Evolutionary conservation across 2,797 vertebrate species (phyloP).

Genomic region (Aeoliscus strigatus): DNA sequence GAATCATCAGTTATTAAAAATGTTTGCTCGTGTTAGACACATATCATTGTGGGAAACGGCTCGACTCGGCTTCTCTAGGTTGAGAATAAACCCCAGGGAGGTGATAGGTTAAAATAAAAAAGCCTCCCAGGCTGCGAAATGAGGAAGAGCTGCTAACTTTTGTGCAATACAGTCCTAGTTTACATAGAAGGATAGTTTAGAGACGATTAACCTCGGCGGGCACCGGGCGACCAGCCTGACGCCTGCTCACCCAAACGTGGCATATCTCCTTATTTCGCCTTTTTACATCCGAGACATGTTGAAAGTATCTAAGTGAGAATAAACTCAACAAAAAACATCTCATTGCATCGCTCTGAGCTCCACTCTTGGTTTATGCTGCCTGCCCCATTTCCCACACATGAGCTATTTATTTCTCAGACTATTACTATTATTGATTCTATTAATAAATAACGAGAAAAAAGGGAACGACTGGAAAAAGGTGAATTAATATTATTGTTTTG

Average conservation of each 20-base stretch:
- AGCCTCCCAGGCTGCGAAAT: slow-evolving; percentile 23
- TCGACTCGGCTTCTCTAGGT: slow-evolving; percentile 51
- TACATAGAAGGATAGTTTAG: slow-evolving; percentile 56
- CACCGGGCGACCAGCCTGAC: too few species aligned
- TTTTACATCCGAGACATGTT: slow-evolving; percentile 46
- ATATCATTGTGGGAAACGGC: slow-evolving; percentile 55
- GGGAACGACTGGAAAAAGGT: slow-evolving; percentile 83
- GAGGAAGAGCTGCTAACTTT: slow-evolving; percentile 62
- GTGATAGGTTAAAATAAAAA: slow-evolving; percentile 2
- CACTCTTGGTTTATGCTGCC: slow-evolving; percentile 82
- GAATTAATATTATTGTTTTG: slow-evolving; percentile 77
- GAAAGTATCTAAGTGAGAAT: slow-evolving; percentile 55
- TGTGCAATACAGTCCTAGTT: slow-evolving; percentile 75
- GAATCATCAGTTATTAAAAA: slow-evolving; percentile 58
- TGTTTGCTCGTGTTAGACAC: slow-evolving; percentile 56
- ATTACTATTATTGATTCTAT: slow-evolving; percentile 76
- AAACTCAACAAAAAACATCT: slow-evolving; percentile 65
- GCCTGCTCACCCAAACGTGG: slow-evolving; percentile 27
- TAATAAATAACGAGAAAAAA: slow-evolving; percentile 81
- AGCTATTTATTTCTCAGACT: slow-evolving; percentile 82
- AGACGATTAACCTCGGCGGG: too few species aligned
- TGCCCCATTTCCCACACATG: slow-evolving; percentile 76
- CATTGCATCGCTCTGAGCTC: slow-evolving; percentile 72
- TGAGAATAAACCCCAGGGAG: slow-evolving; percentile 10
- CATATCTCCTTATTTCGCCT: slow-evolving; percentile 49